Evolutionary conservation across 2,797 vertebrate genomes (phyloP).

Genomic region (Coregonus sp.): DNA sequence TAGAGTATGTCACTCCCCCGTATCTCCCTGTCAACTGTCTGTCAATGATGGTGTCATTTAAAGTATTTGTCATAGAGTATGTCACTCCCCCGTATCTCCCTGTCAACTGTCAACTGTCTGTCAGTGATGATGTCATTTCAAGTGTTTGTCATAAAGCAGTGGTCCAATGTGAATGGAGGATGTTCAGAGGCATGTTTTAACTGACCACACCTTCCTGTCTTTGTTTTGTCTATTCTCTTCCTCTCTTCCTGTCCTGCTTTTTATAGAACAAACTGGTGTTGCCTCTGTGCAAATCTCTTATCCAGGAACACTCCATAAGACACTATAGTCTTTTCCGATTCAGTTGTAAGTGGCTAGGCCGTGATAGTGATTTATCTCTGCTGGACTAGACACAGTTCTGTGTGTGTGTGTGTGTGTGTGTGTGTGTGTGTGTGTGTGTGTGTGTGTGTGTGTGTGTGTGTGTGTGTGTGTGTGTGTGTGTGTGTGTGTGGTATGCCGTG

Average conservation of each 20-base stretch:
- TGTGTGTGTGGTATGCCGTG: constrained; percentile 9
- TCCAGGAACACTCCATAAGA: constrained; percentile 85
- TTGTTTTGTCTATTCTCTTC: constrained; percentile 11
- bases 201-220: constrained; percentile 2
- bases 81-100: neutral
- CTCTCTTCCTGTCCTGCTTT: constrained; percentile 62
- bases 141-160: neutral
- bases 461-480: neutral
- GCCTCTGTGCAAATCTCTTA: constrained; percentile 85
- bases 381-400: constrained; percentile 30
- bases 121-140: constrained; percentile 10
- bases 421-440: constrained; percentile 19
- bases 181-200: neutral
- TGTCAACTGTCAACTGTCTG: neutral
- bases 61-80: constrained; percentile 19
- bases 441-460: constrained; percentile 15
- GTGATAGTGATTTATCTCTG: constrained; percentile 38
- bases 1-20: constrained; percentile 1
- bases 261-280: constrained; percentile 88
- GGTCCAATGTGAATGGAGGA: neutral
- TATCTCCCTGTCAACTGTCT: neutral
- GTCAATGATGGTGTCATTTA: neutral
- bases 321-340: constrained; percentile 52
- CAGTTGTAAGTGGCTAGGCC: constrained; percentile 81
- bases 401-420: constrained; percentile 7